Conservation (phyloP, 2,113 vertebrate species). For the Helogale parvula region DNA sequence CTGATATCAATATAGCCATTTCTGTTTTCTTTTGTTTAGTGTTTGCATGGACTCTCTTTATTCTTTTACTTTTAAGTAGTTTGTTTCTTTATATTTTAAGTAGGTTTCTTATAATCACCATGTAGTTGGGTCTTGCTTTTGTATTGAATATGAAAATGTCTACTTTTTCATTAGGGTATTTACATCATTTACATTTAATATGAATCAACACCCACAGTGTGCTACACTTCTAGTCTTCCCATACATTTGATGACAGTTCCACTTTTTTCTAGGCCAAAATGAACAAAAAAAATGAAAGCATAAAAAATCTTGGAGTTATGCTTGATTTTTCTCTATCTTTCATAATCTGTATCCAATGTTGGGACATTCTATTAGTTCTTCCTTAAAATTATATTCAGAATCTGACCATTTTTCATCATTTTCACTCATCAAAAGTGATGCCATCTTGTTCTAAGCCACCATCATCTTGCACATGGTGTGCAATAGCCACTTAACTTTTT, state of each 20-base stretch:
- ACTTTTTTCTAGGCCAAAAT: background rate
- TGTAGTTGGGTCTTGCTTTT: background rate
- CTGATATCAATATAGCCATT: background rate
- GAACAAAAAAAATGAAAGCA: background rate
- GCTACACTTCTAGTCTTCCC: background rate
- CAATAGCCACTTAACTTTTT: background rate
- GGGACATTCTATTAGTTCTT: background rate
- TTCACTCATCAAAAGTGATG: background rate
- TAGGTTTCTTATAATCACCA: background rate
- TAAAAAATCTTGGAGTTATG: background rate
- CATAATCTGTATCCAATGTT: background rate
- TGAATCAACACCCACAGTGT: background rate
- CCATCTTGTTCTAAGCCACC: background rate
- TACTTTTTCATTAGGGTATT: background rate
- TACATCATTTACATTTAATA: background rate
- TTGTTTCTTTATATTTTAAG: background rate
- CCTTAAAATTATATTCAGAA: background rate
- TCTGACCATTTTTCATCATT: background rate
- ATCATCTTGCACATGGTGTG: background rate
- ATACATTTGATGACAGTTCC: background rate
- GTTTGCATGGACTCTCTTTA: background rate
- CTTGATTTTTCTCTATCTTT: background rate
- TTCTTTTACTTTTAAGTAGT: background rate
- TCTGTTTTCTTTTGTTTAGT: background rate
- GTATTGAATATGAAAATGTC: background rate